Conservation (phyloP, 2,113 vertebrate genomes). For the Hippotragus niger region DNA sequence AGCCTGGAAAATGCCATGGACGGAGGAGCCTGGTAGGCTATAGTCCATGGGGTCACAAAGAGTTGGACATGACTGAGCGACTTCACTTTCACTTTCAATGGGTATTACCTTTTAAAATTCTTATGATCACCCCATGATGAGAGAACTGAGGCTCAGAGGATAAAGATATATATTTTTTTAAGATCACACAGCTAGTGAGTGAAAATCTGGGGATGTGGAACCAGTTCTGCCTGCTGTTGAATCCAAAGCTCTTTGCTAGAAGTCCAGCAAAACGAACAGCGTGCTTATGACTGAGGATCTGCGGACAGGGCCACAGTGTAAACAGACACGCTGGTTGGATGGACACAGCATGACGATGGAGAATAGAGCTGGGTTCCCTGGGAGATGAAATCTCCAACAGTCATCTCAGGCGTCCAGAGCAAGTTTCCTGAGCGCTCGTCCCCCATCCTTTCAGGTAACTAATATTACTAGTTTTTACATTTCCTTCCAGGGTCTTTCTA, state of each 20-base stretch:
- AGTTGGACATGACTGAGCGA: neutral
- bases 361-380: neutral
- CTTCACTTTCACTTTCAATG: neutral
- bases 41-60: neutral
- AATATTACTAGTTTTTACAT: neutral
- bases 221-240: neutral
- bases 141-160: neutral
- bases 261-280: neutral
- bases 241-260: neutral
- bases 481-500: neutral
- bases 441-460: neutral
- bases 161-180: neutral
- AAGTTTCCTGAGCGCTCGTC: neutral
- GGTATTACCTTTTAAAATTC: neutral
- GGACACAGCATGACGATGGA: neutral
- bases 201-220: neutral
- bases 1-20: neutral
- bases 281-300: neutral
- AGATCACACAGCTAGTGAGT: neutral
- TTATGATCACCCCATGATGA: neutral
- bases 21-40: neutral
- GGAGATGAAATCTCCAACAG: neutral
- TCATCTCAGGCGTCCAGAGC: neutral
- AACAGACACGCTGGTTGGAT: neutral
- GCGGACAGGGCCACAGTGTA: neutral